phyloP scores from a whole-genome alignment of 30 jellyfish, hydroid and myxozoan genomes.

The Pelagia noctiluca region DNA sequence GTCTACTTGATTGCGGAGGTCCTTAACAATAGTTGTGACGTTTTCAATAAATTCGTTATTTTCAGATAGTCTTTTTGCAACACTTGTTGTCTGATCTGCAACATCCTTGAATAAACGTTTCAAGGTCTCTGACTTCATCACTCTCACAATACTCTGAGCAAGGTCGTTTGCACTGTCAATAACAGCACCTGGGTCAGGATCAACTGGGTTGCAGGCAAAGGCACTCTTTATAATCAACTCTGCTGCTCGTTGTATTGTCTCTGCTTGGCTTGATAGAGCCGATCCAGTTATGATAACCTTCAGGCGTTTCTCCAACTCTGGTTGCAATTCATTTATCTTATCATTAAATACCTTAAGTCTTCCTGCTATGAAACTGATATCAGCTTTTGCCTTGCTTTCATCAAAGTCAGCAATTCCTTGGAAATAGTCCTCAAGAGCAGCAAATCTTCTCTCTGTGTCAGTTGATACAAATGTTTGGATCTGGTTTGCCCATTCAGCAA shows the following conservation, averaged over 20 bases:
- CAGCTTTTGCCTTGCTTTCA: conserved; percentile 43
- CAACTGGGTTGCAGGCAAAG: conserved; percentile 36
- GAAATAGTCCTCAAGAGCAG: conserved; percentile 49
- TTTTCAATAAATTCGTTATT: conserved; percentile 22
- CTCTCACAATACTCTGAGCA: conserved; percentile 41
- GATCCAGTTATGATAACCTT: conserved; percentile 34
- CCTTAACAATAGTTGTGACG: not conserved
- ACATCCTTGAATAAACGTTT: not conserved
- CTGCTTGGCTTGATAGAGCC: not conserved
- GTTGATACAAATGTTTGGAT: conserved; percentile 35
- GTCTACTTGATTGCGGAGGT: not conserved
- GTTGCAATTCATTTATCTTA: conserved; percentile 5
- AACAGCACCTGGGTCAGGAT: conserved; percentile 36
- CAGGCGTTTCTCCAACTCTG: conserved; percentile 4
- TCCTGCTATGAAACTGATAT: conserved; percentile 20
- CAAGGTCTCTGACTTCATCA: conserved; percentile 9
- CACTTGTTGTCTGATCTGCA: conserved; percentile 8
- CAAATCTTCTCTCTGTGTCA: conserved; percentile 30
- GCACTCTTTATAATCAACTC: conserved; percentile 29
- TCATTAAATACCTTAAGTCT: conserved; percentile 23
- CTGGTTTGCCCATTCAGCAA: conserved; percentile 34
- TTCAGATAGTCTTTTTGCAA: conserved; percentile 21
- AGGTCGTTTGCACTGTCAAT: conserved; percentile 40
- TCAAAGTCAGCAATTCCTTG: conserved; percentile 55
- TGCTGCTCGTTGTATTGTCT: conserved; percentile 13